phyloP scores from a whole-genome alignment of 2,797 vertebrate species.

The Gymnopithys bicolor region DNA sequence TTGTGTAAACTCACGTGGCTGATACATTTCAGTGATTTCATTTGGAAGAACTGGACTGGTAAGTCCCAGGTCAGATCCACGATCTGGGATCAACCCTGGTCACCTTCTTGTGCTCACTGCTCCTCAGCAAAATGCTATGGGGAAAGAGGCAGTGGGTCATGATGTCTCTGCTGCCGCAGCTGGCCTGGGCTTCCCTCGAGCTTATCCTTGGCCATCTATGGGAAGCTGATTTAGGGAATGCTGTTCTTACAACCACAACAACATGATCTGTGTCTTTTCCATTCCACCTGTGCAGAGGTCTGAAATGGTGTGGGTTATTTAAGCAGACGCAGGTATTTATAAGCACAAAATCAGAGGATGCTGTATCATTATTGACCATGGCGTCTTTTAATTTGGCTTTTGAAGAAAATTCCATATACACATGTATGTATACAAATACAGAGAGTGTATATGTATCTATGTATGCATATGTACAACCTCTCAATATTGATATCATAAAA shows the following conservation, averaged over 20 bases:
- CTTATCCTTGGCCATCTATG: neutral
- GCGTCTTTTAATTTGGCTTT: neutral
- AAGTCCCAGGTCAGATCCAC: neutral
- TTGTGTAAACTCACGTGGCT: neutral
- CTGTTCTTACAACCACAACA: neutral
- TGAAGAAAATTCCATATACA: neutral
- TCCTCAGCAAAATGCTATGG: neutral
- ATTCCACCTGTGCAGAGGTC: neutral
- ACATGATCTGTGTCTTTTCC: neutral
- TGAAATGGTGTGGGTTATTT: neutral
- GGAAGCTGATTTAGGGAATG: neutral
- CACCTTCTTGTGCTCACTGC: neutral
- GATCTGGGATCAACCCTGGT: neutral
- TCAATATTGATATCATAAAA: neutral
- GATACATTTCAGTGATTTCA: neutral
- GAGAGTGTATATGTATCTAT: neutral
- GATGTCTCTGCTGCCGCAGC: neutral
- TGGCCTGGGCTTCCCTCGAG: neutral
- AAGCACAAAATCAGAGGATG: neutral
- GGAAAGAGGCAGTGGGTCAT: rapidly evolving
- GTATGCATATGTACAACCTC: neutral
- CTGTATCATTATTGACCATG: neutral
- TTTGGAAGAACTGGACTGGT: neutral
- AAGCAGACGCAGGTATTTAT: neutral
- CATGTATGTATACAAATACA: neutral